Conservation (phyloP, 2,888 invertebrate genomes). For the Crossocerus cetratus region DNA sequence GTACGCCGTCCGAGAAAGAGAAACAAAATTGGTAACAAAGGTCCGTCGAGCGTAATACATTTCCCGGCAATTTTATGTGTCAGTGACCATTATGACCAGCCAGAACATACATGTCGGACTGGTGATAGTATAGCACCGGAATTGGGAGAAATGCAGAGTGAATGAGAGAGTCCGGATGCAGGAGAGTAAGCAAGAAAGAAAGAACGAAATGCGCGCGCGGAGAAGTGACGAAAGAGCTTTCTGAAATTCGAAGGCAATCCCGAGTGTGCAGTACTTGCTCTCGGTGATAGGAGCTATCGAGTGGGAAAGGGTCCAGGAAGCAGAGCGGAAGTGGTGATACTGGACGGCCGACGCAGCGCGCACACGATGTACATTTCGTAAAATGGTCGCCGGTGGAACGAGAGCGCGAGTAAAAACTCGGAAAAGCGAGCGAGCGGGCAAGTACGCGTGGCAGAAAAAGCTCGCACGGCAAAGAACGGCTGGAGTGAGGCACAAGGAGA, state of each 20-base stretch:
- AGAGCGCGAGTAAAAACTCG: background rate
- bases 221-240: slow-evolving; percentile 19
- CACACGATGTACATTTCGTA: background rate
- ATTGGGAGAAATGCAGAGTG: background rate
- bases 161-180: background rate
- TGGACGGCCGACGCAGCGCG: too few relatives aligned
- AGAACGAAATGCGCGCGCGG: background rate
- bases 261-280: too few relatives aligned
- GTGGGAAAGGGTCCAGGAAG: background rate
- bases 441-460: background rate
- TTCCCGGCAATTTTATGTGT: background rate
- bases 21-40: background rate
- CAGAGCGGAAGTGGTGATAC: slow-evolving; percentile 4
- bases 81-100: background rate
- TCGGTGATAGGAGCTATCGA: slow-evolving; percentile 13
- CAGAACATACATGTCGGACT: background rate
- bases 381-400: slow-evolving; percentile 15
- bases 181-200: background rate
- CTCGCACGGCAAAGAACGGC: slow-evolving; percentile 1
- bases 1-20: background rate
- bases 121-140: background rate
- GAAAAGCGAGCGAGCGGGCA: background rate
- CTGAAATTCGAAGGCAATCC: slow-evolving; percentile 19
- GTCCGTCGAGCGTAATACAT: background rate
- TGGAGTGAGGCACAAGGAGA: slow-evolving; percentile 12